Evolutionary conservation across 1,140 invertebrate species (phyloP), one percentile per base, ranked within the genome.

Genomic region (Hylaeus volcanicus): DNA sequence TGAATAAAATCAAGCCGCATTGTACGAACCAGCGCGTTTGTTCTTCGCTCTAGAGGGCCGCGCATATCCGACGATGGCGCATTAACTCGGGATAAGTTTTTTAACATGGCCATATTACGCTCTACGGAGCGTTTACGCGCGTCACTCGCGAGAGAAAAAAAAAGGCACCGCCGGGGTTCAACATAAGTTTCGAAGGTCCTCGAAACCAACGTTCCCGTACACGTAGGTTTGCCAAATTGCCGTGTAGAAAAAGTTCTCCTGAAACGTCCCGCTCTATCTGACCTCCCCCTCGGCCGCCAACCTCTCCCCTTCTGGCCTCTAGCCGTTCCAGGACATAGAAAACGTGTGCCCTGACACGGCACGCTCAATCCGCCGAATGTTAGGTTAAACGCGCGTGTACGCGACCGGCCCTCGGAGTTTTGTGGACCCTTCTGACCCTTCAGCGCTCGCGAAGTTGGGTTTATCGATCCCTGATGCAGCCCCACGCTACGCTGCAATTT

Each of bases 121-220:
- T 90, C 81, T 79, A 83, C 82, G 64, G 68, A 66, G 70, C 81
- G 69, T 60, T 66, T 58, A 78, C 81, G 43, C 45, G 43, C 55
- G 60, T 83, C 76, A 63, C 56, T 63, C 51, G 58, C 41, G 77
- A 45, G 72, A 76, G 45, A 70, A 72, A 79, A 78, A 83, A 26
- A 79, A 48, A 79, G 69, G 61, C 66, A 64, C 39, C n/a, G 41
- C 51, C 60, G 61, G 72, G 81, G 66, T 74, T 86, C 71, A 84
- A 86, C 79, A 84, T 86, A 90, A 92, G 88, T 90, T 92, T 91
- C 83, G 83, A 92, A 90, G 86, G 87, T 89, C 83, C 91, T 92
- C 78, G 69, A 89, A 79, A 87, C 51, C 77, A 63, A 45, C 60
- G 82, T 83, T 89, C 75, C 73, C 74, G 74, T 88, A 81, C 84